Conservation (phyloP, 1,140 invertebrate genomes). For the Aplysia californica region DNA sequence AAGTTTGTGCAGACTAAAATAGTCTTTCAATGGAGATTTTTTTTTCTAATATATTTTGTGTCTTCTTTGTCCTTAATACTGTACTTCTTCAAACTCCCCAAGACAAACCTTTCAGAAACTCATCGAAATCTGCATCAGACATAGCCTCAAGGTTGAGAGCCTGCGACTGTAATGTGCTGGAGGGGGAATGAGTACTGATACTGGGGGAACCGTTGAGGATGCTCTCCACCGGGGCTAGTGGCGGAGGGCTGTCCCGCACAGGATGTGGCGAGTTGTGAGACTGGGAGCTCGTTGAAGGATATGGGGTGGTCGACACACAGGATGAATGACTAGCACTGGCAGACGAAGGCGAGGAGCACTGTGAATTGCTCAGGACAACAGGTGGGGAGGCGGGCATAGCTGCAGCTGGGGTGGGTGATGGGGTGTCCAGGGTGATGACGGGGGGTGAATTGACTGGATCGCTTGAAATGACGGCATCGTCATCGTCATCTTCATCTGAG, state of each 20-base stretch:
- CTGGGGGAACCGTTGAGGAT: conserved; percentile 33
- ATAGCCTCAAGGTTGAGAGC: conserved; percentile 38
- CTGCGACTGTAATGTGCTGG: conserved; percentile 17
- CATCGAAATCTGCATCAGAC: conserved; percentile 56
- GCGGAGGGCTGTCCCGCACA: conserved; percentile 12
- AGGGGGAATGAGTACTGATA: conserved; percentile 29
- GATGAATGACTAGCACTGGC: conserved; percentile 28
- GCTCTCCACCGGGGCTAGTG: conserved; percentile 31
- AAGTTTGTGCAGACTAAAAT: too few relatives aligned
- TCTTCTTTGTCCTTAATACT: too few relatives aligned
- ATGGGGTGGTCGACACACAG: conserved; percentile 14
- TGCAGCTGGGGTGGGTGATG: conserved; percentile 47
- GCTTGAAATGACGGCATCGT: conserved; percentile 25
- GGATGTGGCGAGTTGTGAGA: conserved; percentile 13
- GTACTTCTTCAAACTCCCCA: conserved; percentile 41
- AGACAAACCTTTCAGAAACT: conserved; percentile 56
- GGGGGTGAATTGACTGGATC: conserved; percentile 40
- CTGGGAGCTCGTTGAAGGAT: conserved; percentile 12
- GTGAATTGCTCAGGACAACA: conserved; percentile 35
- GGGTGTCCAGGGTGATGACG: conserved; percentile 58
- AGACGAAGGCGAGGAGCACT: conserved; percentile 43
- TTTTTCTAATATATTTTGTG: too few relatives aligned
- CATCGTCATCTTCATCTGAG: conserved; percentile 58
- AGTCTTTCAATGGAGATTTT: too few relatives aligned
- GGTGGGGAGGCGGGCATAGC: conserved; percentile 23